Evolutionary conservation across 2,113 vertebrate genomes (phyloP), one percentile per base, ranked within the genome.

Genomic region (Pomatostomus ruficeps): DNA sequence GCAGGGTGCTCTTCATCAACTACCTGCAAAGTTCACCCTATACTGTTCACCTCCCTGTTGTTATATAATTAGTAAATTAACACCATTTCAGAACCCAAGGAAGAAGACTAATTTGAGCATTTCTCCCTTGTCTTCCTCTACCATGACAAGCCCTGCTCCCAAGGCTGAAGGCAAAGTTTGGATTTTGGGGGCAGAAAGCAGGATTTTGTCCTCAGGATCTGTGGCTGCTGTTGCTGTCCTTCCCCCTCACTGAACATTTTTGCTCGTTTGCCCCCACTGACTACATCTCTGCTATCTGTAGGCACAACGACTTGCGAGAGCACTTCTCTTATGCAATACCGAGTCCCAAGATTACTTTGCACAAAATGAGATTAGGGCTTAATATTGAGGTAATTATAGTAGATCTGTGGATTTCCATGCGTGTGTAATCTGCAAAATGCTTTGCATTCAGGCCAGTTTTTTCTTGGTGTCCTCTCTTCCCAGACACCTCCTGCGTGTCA

Each of bases 381-480:
- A 94, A 94, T 96, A 96, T 94, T 94, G 89, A 94, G 78, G 82
- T 95, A 92, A 91, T 91, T 94, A 90, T 67, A 91, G 91, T 12
- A 95, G 92, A 94, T 85, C 90, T 79, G 55, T 76, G 71, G 94
- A 85, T 92, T 45, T 82, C 92, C 82, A 85, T 9, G 26, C 0
- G 0, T 40, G n/a, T 70, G 66, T 81, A 65, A 89, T 33, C 78
- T 90, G 74, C 42, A 70, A 26, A 82, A 90, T 0, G 0, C 46
- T 88, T 49, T 68, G 43, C 54, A 73, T 54, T 76, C 49, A 36
- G 63, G 57, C 12, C 46, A 21, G 17, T 72, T 89, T 63, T 54
- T 55, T 17, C 31, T 43, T 29, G 21, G 11, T 38, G 22, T 65
- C 28, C 54, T 49, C 61, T 85, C 29, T 77, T 40, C 48, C n/a